These are phyloP conservation scores for Aspidiotus rigidus DNA, from an alignment of 2,888 invertebrate species.

Conservation along the genomic window DNA sequence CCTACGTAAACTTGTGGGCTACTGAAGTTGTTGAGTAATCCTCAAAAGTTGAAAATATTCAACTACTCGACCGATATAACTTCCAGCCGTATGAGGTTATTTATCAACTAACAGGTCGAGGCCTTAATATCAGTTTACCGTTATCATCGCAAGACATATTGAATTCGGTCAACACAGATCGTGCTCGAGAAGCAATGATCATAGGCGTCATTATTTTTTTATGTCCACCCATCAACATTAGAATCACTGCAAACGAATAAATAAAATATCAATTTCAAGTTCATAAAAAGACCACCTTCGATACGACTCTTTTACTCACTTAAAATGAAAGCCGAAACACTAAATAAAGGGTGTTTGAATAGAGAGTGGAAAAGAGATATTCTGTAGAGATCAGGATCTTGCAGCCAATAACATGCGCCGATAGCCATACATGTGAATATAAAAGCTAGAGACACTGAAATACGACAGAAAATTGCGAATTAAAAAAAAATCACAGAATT, in stretches of 20 bases:
- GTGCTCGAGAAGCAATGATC: constrained; percentile 84
- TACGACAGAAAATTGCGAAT: constrained; percentile 27
- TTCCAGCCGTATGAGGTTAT: background rate
- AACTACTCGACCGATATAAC: too few species aligned
- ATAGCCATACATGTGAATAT: constrained; percentile 84
- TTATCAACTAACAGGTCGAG: constrained; percentile 53
- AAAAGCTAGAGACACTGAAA: constrained; percentile 71
- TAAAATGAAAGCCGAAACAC: constrained; percentile 71
- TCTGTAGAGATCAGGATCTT: constrained; percentile 85
- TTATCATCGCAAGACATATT: constrained; percentile 98
- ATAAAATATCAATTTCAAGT: constrained; percentile 5
- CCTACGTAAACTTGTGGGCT: too few species aligned
- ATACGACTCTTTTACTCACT: constrained; percentile 48
- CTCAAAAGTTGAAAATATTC: too few species aligned
- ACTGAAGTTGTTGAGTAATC: too few species aligned
- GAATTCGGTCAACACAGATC: constrained; percentile 84
- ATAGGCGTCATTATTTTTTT: constrained; percentile 93
- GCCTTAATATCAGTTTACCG: constrained; percentile 88
- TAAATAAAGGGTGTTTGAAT: constrained; percentile 88
- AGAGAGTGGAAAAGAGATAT: constrained; percentile 84
- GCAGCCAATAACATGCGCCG: constrained; percentile 93
- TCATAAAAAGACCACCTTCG: too few species aligned
- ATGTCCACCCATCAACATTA: constrained; percentile 88
- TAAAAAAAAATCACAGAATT: background rate
- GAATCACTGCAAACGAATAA: constrained; percentile 54